Base-by-base conservation (phyloP, 2,797 vertebrate species). In the Chaunax sp. region DNA sequence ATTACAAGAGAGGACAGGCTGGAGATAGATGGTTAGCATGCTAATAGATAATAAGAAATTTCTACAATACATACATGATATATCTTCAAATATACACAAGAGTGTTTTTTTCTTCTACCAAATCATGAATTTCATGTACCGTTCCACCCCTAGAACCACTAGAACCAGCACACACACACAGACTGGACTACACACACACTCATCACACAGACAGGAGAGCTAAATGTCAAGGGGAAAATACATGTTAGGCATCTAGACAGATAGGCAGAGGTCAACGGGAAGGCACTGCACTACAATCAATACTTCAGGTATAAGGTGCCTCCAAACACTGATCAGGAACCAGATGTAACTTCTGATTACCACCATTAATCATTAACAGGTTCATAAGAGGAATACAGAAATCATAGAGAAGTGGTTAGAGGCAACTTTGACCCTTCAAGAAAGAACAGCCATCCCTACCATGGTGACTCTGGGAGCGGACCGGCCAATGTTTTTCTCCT, bases 381-480 rank as follows among this genome's bases (percentile, higher is more conserved):
- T 59, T 73, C 22, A 83, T 56, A 43, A 72, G 55, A 40, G 38
- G 78, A 72, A 72, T 35, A 19, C 15, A 65, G 44, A 30, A 54
- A 71, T 55, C 38, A 52, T 52, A 28, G 62, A 57, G 28, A 53
- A 55, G 85, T 87, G 88, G 23, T 89, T 78, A 49, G 86, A 90
- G 89, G 85, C 87, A 90, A 82, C 90, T 86, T 82, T 75, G 66
- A 91, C 82, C 87, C 37, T 69, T 80, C 50, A 80, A 92, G 81
- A 92, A 80, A 91, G 63, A 93, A 91, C 80, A 90, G 67, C 83
- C 84, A 83, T 88, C 92, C 94, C 94, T 95, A 95, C 94, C 94
- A 94, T 94, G 93, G 87, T 94, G 93, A 89, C 93, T 94, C 87
- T 94, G 93, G 87, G 93, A 94, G 73, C 92, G 92, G 84, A 91